These are phyloP conservation scores for Vulpes lagopus DNA, from an alignment of 2,113 vertebrate genomes.

Conservation along the genomic window DNA sequence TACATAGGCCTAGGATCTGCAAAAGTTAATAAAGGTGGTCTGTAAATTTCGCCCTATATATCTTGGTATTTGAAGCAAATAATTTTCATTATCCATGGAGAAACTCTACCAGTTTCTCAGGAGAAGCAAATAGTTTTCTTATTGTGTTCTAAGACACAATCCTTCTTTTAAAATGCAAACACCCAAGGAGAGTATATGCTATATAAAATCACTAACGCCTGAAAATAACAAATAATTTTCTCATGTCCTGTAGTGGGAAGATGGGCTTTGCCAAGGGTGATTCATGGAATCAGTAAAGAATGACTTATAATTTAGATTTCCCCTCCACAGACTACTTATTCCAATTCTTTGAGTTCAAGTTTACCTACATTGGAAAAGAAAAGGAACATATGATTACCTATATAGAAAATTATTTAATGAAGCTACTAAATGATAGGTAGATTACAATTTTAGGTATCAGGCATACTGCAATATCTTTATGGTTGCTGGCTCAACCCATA, in stretches of 20 bases:
- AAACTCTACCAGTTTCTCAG: conserved; percentile 24
- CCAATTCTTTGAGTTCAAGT: background rate
- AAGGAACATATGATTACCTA: background rate
- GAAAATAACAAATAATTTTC: conserved; percentile 35
- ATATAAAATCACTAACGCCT: conserved; percentile 23
- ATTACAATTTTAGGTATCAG: conserved; percentile 1
- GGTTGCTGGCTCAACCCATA: background rate
- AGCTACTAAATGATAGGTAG: background rate
- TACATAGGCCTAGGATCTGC: background rate
- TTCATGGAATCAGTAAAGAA: conserved; percentile 23
- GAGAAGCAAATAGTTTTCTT: conserved; percentile 42
- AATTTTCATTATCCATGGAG: conserved; percentile 34
- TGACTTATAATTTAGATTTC: conserved; percentile 53
- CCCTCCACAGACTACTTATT: background rate
- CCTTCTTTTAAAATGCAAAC: conserved; percentile 54
- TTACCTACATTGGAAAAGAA: background rate
- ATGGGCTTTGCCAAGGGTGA: conserved; percentile 1
- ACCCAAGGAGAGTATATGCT: background rate
- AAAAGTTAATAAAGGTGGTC: conserved; percentile 1
- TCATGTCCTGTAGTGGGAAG: background rate
- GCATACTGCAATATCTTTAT: background rate
- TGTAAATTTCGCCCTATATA: background rate
- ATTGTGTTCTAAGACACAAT: background rate
- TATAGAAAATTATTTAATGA: conserved; percentile 44
- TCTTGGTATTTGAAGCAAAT: conserved; percentile 46